A percentile compares a stretch with the other conserved stretches of the same genome.
Evolutionary conservation across 1,140 invertebrate species (phyloP).

Genomic region (Aphis craccivora): DNA sequence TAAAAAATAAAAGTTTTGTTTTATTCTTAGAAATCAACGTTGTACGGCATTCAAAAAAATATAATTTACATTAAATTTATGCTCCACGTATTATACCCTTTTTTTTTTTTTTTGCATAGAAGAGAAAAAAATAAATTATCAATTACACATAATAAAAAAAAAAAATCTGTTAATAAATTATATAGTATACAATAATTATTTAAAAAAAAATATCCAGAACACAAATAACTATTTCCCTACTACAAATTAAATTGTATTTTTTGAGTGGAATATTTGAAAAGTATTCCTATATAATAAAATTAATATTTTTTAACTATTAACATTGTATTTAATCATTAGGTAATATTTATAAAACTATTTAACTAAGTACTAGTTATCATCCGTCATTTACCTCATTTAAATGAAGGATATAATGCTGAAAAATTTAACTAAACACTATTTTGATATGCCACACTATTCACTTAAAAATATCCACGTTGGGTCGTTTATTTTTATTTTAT

Average conservation of each 20-base stretch:
- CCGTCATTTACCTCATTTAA: slow-evolving; percentile 1
- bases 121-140: not conserved
- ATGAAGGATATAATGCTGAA: not conserved
- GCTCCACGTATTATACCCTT: not conserved
- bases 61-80: not conserved
- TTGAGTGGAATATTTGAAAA: not conserved
- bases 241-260: not conserved
- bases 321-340: not conserved
- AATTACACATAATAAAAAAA: not conserved
- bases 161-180: not conserved
- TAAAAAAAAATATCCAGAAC: not conserved
- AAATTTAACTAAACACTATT: not conserved
- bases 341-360: not conserved
- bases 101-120: not conserved
- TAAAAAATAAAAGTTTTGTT: not conserved
- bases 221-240: not conserved
- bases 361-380: not conserved
- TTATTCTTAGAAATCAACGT: not conserved
- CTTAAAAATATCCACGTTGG: not conserved
- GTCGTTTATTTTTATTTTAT: slow-evolving; percentile 5
- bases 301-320: not conserved
- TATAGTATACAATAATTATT: not conserved
- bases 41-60: not conserved
- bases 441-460: slow-evolving; percentile 14
- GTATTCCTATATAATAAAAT: no score